Base-by-base conservation (phyloP, 2,888 invertebrate genomes). In the Serripes groenlandicus region DNA sequence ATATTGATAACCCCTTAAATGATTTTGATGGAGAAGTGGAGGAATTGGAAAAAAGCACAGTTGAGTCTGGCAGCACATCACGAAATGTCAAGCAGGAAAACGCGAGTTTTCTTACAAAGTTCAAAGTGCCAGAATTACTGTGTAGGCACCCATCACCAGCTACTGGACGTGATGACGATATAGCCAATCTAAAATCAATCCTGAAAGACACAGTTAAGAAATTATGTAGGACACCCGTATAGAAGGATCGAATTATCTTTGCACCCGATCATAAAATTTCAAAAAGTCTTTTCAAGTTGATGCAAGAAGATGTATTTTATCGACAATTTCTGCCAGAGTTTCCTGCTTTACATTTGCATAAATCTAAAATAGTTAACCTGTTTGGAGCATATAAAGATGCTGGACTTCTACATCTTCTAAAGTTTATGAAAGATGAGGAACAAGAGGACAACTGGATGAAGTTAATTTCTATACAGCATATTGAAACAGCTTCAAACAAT, bases 61-160 rank as follows among this genome's bases (percentile, higher is more conserved):
- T n/a, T n/a, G n/a, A n/a, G n/a, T n/a, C n/a, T n/a, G n/a, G n/a
- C n/a, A n/a, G n/a, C n/a, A n/a, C n/a, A n/a, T n/a, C n/a, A n/a
- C n/a, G n/a, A n/a, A n/a, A n/a, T n/a, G n/a, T n/a, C n/a, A n/a
- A n/a, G n/a, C n/a, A n/a, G n/a, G n/a, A n/a, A n/a, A n/a, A n/a
- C n/a, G n/a, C n/a, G n/a, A n/a, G n/a, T n/a, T n/a, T n/a, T n/a
- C n/a, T n/a, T n/a, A n/a, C n/a, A n/a, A n/a, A n/a, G n/a, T n/a
- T n/a, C n/a, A n/a, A n/a, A n/a, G n/a, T n/a, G n/a, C n/a, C n/a
- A n/a, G n/a, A n/a, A n/a, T n/a, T n/a, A n/a, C n/a, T n/a, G n/a
- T n/a, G n/a, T n/a, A 75, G 85, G 62, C 85, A 85, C 32, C 87
- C 88, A n/a, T 84, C 84, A 23, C 88, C 88, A 26, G 82, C 84